Percentiles rank a stretch among this genome's conserved stretches.
These are phyloP conservation scores for Thaleichthys pacificus DNA, from an alignment of 2,797 vertebrate genomes.

Conservation along the genomic window DNA sequence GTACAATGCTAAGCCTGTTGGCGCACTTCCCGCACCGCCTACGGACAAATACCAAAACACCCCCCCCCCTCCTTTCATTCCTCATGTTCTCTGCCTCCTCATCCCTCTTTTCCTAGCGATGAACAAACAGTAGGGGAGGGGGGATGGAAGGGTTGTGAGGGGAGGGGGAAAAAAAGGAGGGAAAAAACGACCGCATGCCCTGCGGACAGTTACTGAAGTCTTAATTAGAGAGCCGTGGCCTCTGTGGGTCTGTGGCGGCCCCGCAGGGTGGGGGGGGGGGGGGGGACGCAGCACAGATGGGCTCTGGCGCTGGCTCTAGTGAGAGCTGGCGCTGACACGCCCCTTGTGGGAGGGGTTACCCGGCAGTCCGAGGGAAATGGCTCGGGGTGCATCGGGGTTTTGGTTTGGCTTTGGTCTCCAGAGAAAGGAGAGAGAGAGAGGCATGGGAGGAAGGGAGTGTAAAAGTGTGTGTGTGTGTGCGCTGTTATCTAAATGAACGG, in stretches of 20 bases:
- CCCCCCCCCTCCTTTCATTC: background rate
- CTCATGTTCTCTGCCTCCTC: background rate
- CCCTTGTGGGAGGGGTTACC: background rate
- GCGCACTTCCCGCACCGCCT: background rate
- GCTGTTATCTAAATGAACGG: background rate
- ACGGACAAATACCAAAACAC: background rate
- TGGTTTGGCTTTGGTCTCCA: background rate
- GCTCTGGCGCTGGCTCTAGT: background rate
- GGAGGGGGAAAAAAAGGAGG: background rate
- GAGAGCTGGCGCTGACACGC: background rate
- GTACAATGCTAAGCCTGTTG: no score
- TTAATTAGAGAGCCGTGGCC: constrained; percentile 42
- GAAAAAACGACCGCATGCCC: background rate
- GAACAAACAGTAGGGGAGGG: background rate
- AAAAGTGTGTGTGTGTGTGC: background rate
- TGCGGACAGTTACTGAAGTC: constrained; percentile 24
- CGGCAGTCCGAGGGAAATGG: background rate
- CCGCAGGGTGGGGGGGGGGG: background rate
- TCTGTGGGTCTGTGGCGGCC: constrained; percentile 7
- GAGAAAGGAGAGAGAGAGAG: background rate
- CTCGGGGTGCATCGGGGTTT: background rate
- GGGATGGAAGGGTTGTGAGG: no score
- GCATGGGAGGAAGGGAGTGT: background rate
- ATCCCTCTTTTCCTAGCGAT: background rate
- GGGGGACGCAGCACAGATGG: background rate